Base-by-base conservation (phyloP, 2,113 vertebrate genomes). In the Nesogale talazaci region DNA sequence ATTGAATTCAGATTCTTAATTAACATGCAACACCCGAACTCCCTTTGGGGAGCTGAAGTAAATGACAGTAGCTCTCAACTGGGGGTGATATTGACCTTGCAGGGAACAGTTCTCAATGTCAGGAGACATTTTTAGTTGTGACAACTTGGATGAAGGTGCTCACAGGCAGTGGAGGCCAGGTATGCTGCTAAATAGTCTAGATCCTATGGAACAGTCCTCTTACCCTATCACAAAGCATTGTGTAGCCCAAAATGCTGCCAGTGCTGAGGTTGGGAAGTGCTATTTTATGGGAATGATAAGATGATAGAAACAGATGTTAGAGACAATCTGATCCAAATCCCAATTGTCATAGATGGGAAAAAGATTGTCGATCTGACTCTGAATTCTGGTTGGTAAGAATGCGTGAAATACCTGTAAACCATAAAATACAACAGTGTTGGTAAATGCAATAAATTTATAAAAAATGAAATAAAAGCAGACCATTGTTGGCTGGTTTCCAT, bases 371-470 rank as follows among this genome's bases (percentile, higher is more conserved):
- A 94, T n/a, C 3, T 74, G 4, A 17, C 40, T 59, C 2, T 77
- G 23, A 11, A 57, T 10, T 77, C 34, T 17, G 56, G 27, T 87
- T 81, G 31, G 81, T 31, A 57, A 29, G 2, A 36, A 31, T 15
- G 65, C 15, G 61, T 65, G 52, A 59, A 42, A 56, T 82, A 82
- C 25, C 36, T 90, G 8, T 74, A 57, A 86, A 83, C 75, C 77
- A 92, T 70, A 88, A 82, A 74, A 22, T 38, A n/a, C 89, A 82
- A 77, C 59, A 42, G 61, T 61, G 3, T 91, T 63, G 69, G 22
- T 74, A 74, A 86, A 2, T 36, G 52, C 19, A 85, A 69, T 40
- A 9, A 3, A 75, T 65, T 83, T 27, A 67, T 19, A 23, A 79
- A 38, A 74, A 15, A 1, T 79, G 61, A 56, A 80, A 61, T 46